Base-by-base conservation (phyloP, 2,888 invertebrate genomes). In the Pyrrhosoma nymphula region DNA sequence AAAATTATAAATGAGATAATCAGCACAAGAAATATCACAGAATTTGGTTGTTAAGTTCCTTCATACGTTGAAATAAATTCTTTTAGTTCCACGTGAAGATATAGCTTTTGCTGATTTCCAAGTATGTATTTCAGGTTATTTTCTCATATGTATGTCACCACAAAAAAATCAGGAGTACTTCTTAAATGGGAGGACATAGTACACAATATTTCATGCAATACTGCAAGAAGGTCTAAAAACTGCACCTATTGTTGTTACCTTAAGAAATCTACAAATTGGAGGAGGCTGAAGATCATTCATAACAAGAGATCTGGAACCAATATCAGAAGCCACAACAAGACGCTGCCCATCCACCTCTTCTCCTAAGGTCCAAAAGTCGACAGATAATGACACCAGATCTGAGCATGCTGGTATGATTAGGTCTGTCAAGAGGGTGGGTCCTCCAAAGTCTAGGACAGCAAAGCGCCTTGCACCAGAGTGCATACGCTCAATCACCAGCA, bases 401-500 rank as follows among this genome's bases (percentile, higher is more conserved):
- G 98, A 98, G 96, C 98, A 99, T 0, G 98, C 98, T 0, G 99
- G 99, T 96, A 99, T 98, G 96, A 98, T 97, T 96, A 99, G 97
- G 97, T 99, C 99, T 0, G 99, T 99, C 82, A 99, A 97, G 1
- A 99, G 97, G 95, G 99, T 97, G 0, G 98, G 98, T 96, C 98
- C 98, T 8, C 99, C 99, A 97, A 99, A 99, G 97, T 99, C 99
- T 69, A 99, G 97, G 23, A 99, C 98, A 95, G 99, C 99, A 97
- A 98, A 99, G 95, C 99, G 98, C n/a, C 99, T 97, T 0, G 99
- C 99, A 95, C 99, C 99, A 0, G 99, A 99, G 97, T 99, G 99
- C 98, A 99, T 99, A 95, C 99, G 97, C 96, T 99, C 99, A 90
- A 99, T 99, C 35, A 99, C 98, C 95, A 99, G 97, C 96, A 98